Conservation (phyloP, 2,888 invertebrate genomes). For the Kryphioiulus occultus region DNA sequence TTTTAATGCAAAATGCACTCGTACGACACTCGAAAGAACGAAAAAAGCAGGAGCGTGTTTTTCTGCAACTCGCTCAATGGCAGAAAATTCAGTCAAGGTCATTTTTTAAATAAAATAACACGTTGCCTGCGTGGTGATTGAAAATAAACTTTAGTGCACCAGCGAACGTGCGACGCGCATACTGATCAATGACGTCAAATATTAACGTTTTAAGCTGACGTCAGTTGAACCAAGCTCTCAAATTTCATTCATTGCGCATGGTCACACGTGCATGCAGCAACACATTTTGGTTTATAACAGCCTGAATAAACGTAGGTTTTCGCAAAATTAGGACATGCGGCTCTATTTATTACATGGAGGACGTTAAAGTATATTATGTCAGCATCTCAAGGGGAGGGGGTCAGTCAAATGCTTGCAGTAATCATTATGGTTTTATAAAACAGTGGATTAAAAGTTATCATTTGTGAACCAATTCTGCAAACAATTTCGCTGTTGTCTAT, state of each 20-base stretch:
- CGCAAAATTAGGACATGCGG: too few relatives aligned
- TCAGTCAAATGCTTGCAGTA: too few relatives aligned
- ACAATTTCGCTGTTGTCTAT: too few relatives aligned
- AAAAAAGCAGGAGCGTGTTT: background rate
- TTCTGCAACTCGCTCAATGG: constrained; percentile 21
- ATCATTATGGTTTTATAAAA: too few relatives aligned
- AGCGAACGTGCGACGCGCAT: background rate
- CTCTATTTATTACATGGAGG: too few relatives aligned
- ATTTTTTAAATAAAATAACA: constrained; percentile 26
- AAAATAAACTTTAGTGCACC: constrained; percentile 20
- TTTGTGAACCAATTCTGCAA: too few relatives aligned
- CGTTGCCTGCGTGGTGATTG: background rate
- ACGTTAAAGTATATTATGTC: too few relatives aligned
- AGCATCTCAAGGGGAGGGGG: too few relatives aligned
- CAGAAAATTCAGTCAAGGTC: background rate
- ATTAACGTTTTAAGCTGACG: background rate
- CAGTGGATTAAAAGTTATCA: too few relatives aligned
- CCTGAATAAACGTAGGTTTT: too few relatives aligned
- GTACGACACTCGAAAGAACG: background rate
- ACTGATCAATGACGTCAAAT: constrained; percentile 26
- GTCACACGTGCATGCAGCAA: too few relatives aligned
- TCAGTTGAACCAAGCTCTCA: background rate
- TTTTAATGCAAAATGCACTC: background rate
- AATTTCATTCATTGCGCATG: background rate
- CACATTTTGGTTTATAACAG: too few relatives aligned